These are phyloP conservation scores for Aporophyla nigra DNA, from an alignment of 2,888 invertebrate species.

Conservation along the genomic window DNA sequence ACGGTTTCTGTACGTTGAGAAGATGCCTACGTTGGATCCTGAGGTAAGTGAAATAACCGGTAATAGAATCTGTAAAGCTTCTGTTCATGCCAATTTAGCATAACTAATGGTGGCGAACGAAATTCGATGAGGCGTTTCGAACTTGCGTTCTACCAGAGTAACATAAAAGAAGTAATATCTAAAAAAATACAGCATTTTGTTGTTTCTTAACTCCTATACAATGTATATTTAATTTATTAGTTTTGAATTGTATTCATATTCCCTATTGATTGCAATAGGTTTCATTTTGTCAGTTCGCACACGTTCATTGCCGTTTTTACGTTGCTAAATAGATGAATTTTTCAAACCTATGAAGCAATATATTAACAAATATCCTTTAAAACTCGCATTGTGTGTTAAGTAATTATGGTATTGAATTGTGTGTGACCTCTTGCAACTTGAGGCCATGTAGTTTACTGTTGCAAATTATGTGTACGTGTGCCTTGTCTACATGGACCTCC, in stretches of 20 bases:
- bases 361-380: not conserved
- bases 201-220: no score
- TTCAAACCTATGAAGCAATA: no score
- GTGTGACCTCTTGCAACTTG: not conserved
- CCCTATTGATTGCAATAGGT: not conserved
- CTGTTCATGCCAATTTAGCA: no score
- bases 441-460: not conserved
- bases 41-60: slow-evolving; percentile 87
- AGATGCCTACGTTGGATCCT: slow-evolving; percentile 96
- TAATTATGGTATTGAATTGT: no score
- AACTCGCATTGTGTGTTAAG: not conserved
- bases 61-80: not conserved
- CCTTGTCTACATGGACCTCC: not conserved
- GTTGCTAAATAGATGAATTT: no score
- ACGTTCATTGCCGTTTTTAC: not conserved
- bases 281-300: not conserved
- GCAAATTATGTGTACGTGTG: not conserved
- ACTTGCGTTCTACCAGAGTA: no score
- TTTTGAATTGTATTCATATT: no score
- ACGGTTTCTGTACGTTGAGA: slow-evolving; percentile 96
- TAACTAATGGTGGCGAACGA: no score
- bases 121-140: no score
- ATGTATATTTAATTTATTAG: no score
- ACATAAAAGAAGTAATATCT: no score
- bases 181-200: no score